phyloP scores from a whole-genome alignment of 2,888 invertebrate species.

The Palloptera scutellata region DNA sequence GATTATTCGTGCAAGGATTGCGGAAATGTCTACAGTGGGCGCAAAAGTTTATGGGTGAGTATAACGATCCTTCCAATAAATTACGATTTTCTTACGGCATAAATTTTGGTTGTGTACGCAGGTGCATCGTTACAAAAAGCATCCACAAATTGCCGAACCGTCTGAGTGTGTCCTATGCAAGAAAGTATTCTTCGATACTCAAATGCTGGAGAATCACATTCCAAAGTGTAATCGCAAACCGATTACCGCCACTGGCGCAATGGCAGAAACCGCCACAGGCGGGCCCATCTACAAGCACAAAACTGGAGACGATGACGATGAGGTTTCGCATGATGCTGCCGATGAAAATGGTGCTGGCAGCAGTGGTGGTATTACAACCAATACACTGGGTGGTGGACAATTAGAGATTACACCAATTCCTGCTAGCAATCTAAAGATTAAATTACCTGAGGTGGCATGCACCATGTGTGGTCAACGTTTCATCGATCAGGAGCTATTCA shows the following conservation, averaged over 20 bases:
- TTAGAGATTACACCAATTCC: conserved; percentile 33
- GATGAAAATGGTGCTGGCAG: conserved; percentile 35
- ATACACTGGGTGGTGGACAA: conserved; percentile 37
- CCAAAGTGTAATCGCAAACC: conserved; percentile 59
- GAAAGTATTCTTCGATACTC: conserved; percentile 63
- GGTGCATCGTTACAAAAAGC: conserved; percentile 65
- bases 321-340: conserved; percentile 34
- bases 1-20: conserved; percentile 65
- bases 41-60: conserved; percentile 64
- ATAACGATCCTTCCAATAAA: background rate
- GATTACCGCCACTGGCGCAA: conserved; percentile 49
- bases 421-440: conserved; percentile 49
- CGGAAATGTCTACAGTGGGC: conserved; percentile 63
- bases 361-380: conserved; percentile 34
- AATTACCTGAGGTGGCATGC: conserved; percentile 60
- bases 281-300: conserved; percentile 40
- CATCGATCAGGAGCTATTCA: conserved; percentile 61
- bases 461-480: conserved; percentile 62
- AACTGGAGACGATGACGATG: conserved; percentile 55
- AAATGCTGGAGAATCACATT: conserved; percentile 61
- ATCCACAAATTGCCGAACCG: conserved; percentile 63
- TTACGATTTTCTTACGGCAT: background rate
- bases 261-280: conserved; percentile 25
- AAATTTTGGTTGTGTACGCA: conserved; percentile 25
- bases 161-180: conserved; percentile 61